phyloP scores from a whole-genome alignment of 2,113 vertebrate genomes.

The Fregetta grallaria region DNA sequence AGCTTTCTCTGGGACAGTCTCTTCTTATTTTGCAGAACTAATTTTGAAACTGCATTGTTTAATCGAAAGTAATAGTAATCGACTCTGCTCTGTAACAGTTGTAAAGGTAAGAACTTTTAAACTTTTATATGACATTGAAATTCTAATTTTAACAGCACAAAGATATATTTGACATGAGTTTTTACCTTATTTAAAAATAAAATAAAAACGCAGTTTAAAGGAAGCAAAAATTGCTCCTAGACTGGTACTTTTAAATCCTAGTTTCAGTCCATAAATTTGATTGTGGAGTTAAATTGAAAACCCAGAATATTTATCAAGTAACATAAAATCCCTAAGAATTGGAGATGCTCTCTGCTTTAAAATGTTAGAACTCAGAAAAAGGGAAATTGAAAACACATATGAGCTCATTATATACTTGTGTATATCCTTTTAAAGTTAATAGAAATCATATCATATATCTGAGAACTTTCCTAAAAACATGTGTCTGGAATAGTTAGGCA shows the following conservation, averaged over 20 bases:
- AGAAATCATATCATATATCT: neutral
- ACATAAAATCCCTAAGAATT: slow-evolving; percentile 6
- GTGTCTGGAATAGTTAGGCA: neutral
- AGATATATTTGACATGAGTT: neutral
- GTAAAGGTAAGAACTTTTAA: neutral
- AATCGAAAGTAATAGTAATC: neutral
- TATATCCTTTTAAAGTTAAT: neutral
- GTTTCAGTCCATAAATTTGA: slow-evolving; percentile 25
- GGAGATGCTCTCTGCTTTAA: neutral
- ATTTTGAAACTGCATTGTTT: neutral
- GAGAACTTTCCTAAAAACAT: neutral
- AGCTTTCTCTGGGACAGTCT: neutral
- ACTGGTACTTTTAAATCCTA: neutral
- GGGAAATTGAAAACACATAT: neutral
- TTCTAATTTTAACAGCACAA: neutral
- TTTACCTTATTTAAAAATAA: slow-evolving; percentile 10
- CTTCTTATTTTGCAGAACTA: neutral
- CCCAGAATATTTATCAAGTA: slow-evolving; percentile 24
- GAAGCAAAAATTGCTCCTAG: slow-evolving; percentile 1
- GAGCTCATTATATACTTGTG: neutral
- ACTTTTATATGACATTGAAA: neutral
- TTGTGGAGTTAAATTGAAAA: slow-evolving; percentile 22
- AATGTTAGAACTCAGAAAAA: slow-evolving; percentile 1
- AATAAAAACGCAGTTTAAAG: neutral
- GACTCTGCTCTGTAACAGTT: neutral